Evolutionary conservation across 2,113 vertebrate genomes (phyloP).

Genomic region (Muscicapa adusta): DNA sequence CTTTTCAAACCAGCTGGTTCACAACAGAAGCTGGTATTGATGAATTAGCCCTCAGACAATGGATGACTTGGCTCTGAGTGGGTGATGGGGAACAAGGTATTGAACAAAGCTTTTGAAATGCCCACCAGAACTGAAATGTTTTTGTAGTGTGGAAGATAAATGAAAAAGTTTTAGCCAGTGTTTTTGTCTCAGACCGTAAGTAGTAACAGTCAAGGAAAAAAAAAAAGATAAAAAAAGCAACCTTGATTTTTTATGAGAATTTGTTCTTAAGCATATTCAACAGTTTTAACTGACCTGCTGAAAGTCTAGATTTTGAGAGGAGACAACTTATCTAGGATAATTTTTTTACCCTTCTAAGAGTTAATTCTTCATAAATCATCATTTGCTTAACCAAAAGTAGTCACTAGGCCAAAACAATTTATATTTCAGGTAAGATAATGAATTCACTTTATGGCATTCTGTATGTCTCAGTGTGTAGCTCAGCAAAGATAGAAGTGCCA

Average conservation of each 20-base stretch:
- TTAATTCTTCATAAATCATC: not conserved
- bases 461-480: not conserved
- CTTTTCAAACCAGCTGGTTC: not conserved
- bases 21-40: not conserved
- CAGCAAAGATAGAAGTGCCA: not conserved
- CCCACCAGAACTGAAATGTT: not conserved
- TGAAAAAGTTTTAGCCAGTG: not conserved
- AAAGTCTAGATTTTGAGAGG: not conserved
- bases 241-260: not conserved
- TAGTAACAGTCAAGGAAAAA: not conserved
- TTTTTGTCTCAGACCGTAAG: not conserved
- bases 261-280: not conserved
- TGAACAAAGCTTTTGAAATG: not conserved
- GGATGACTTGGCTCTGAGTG: not conserved
- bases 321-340: not conserved
- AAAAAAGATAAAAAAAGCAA: not conserved
- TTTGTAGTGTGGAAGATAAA: not conserved
- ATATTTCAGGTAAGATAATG: not conserved
- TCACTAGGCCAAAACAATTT: not conserved
- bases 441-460: not conserved
- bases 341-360: not conserved
- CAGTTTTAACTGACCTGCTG: not conserved
- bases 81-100: not conserved
- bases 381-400: not conserved
- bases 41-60: not conserved